These are phyloP conservation scores for Etheostoma cragini DNA, from an alignment of 2,113 vertebrate species.

Conservation along the genomic window DNA sequence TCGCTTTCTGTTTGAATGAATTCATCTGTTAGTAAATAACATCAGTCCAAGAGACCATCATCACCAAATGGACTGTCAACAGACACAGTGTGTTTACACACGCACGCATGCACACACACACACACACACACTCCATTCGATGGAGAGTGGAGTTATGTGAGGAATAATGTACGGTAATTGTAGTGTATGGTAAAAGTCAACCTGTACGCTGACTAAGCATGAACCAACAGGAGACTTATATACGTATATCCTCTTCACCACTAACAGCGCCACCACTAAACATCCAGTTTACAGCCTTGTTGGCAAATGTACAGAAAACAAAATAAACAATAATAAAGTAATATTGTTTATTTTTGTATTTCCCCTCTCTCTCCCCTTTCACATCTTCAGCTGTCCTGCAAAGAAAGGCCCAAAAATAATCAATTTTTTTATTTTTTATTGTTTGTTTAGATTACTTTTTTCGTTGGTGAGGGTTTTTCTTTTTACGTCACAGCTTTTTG, in stretches of 20 bases:
- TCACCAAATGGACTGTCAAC: constrained; percentile 13
- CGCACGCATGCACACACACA: too few species aligned
- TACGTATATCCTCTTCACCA: constrained; percentile 4
- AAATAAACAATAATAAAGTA: neutral
- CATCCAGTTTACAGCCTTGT: neutral
- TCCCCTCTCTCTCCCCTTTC: too few species aligned
- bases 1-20: constrained; percentile 2
- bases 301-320: neutral
- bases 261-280: neutral
- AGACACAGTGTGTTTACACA: too few species aligned
- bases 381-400: too few species aligned
- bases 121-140: too few species aligned
- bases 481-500: neutral
- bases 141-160: too few species aligned
- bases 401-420: too few species aligned
- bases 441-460: neutral
- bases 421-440: too few species aligned
- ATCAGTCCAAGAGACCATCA: neutral
- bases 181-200: neutral
- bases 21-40: constrained; percentile 7
- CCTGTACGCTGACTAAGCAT: neutral
- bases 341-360: too few species aligned
- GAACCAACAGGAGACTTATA: neutral
- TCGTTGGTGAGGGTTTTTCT: neutral
- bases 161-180: too few species aligned